Evolutionary conservation across 2,797 vertebrate genomes (phyloP), one percentile per base, ranked within the genome.

Genomic region (Cirrhinus molitorella): DNA sequence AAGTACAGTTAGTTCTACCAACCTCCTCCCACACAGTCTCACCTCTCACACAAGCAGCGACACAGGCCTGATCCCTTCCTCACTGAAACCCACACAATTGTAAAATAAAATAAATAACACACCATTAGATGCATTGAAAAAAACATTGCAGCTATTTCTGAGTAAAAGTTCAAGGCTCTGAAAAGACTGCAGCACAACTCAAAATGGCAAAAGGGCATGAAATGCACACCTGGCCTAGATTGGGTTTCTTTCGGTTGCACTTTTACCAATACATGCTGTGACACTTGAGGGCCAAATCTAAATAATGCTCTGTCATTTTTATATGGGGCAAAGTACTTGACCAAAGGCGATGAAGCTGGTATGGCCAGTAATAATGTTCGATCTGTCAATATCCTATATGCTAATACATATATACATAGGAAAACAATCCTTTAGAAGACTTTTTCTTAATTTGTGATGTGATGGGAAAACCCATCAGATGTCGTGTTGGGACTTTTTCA

Each of bases 31-130:
- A 83, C 81, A 76, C 72, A 67, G 17, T 45, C 34, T 74, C 72
- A 47, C 47, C 72, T 67, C 34, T 67, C 61, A 75, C 47, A 67
- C 72, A 83, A 76, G 53, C 49, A 82, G 31, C 75, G 47, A 67
- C 61, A 83, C 72, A 67, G 23, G 47, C 47, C 25, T 75, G 59
- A 83, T 45, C 59, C n/a, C 9, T 43, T 40, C 31, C 49, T 55
- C 51, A 47, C 81, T 31, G 37, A 83, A 83, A 83, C 81, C 81
- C 61, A 83, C 81, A 66, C 72, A 76, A 66, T 31, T 72, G 61
- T 57, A 11, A 28, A 51, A 63, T 61, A 25, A 51, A 31, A 63
- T 47, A 63, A 31, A 47, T n/a, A 55, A 75, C 23, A 75, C n/a
- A 21, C 23, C 25, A 40, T 66, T 47, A 25, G 70, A 65, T 74